Evolutionary conservation across 2,113 vertebrate genomes (phyloP).

Genomic region (Chaenogobius annularis): DNA sequence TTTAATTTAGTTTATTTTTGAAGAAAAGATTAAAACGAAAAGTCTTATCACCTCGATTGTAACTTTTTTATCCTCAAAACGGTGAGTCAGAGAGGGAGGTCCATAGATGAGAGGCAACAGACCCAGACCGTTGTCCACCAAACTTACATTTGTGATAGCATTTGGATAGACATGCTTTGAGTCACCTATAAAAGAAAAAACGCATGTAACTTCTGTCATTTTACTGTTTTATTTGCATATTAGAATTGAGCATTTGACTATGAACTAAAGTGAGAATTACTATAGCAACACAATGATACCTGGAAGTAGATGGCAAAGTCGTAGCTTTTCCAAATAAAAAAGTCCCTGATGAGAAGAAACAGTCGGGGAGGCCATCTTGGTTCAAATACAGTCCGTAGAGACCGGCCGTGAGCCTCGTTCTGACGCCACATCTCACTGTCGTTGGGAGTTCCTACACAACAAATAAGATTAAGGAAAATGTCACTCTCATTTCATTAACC

Average conservation of each 20-base stretch:
- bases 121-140: constrained; percentile 86
- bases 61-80: constrained; percentile 74
- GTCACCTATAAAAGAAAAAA: constrained; percentile 57
- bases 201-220: background rate
- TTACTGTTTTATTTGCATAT: background rate
- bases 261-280: too few species aligned
- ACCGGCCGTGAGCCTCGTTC: constrained; percentile 79
- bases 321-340: constrained; percentile 76
- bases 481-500: background rate
- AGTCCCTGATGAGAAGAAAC: constrained; percentile 69
- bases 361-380: constrained; percentile 72
- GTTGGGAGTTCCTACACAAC: constrained; percentile 49
- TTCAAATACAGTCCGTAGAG: constrained; percentile 76
- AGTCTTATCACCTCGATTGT: constrained; percentile 73
- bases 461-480: background rate
- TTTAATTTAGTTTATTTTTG: too few species aligned
- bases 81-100: constrained; percentile 76
- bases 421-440: constrained; percentile 60
- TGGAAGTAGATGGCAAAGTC: constrained; percentile 79
- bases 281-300: constrained; percentile 40
- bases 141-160: constrained; percentile 80
- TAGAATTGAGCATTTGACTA: background rate
- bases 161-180: constrained; percentile 63
- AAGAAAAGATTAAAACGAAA: background rate
- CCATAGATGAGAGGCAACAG: constrained; percentile 79